Base-by-base conservation (phyloP, 1,140 invertebrate species). In the Anthonomus grandis region DNA sequence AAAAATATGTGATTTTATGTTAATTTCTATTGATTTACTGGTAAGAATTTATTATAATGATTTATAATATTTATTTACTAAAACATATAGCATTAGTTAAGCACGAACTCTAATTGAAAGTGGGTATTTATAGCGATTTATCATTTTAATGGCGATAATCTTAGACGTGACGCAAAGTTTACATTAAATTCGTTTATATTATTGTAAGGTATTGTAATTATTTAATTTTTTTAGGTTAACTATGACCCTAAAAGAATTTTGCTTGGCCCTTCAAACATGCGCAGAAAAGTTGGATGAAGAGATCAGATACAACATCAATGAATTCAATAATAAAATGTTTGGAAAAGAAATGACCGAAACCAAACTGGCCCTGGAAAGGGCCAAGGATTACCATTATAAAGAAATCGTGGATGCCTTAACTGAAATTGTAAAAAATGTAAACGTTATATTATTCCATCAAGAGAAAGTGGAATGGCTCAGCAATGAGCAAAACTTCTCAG, bases 361-460 rank as follows among this genome's bases (percentile, higher is more conserved):
- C 2, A 38, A 31, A 15, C 6, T 56, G 8, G 52, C 60, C 9
- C 21, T 64, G 18, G 63, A 66, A 52, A 57, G 50, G 34, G 60
- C 56, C n/a, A 64, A 66, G 31, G 57, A 64, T 21, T 59, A 60
- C n/a, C 63, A 64, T 36, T 64, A 61, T 24, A 48, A 49, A 17
- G 59, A 66, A 48, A 64, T 66, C 5, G 4, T 64, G 12, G 25
- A 47, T 10, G 44, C 58, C 0, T 9, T 63, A 9, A 8, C 21
- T n/a, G 42, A 63, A 4, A 60, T 64, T 25, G 13, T 58, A n/a
- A 53, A 49, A 22, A 48, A 52, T 19, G 24, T 64, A 12, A 58
- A 57, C 17, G 51, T 36, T 37, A 53, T 64, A n/a, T 15, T 56
- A 1, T 57, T 54, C 39, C 60, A 64, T 39, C 50, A 62, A 18